Conservation (phyloP, 2,113 vertebrate genomes). For the Psittacara wagleri region DNA sequence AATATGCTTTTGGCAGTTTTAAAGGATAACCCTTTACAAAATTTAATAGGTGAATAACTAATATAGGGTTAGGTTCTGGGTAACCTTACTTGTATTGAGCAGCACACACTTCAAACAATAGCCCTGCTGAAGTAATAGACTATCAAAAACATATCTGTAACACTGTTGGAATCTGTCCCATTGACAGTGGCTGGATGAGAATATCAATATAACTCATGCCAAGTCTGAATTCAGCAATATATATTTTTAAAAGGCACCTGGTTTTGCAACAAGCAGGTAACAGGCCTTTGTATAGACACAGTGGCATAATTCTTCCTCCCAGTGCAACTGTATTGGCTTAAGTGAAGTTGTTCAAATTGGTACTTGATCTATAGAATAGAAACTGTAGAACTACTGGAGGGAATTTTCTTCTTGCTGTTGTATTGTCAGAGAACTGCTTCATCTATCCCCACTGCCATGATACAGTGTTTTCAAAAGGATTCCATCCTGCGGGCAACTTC, state of each 20-base stretch:
- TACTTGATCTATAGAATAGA: constrained; percentile 16
- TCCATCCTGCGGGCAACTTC: background rate
- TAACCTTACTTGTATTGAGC: background rate
- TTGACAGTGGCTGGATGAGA: background rate
- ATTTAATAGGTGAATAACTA: background rate
- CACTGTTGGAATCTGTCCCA: fast-evolving
- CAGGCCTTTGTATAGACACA: background rate
- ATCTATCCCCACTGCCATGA: background rate
- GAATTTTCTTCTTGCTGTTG: background rate
- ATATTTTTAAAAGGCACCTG: background rate
- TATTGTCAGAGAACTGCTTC: background rate
- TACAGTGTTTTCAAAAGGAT: constrained; percentile 4
- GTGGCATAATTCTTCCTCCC: background rate
- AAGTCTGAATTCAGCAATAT: background rate
- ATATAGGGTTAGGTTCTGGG: background rate
- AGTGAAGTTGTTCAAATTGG: constrained; percentile 25
- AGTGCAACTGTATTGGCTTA: background rate
- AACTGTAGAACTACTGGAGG: constrained; percentile 27
- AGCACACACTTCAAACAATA: fast-evolving
- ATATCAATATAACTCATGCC: background rate
- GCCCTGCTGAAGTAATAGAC: background rate
- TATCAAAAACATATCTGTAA: background rate
- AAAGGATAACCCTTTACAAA: background rate
- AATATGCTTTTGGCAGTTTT: background rate
- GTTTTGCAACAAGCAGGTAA: background rate